A percentile compares a stretch with the other conserved stretches of the same genome.
Evolutionary conservation across 2,113 vertebrate genomes (phyloP).

Genomic region (Stegastes partitus): DNA sequence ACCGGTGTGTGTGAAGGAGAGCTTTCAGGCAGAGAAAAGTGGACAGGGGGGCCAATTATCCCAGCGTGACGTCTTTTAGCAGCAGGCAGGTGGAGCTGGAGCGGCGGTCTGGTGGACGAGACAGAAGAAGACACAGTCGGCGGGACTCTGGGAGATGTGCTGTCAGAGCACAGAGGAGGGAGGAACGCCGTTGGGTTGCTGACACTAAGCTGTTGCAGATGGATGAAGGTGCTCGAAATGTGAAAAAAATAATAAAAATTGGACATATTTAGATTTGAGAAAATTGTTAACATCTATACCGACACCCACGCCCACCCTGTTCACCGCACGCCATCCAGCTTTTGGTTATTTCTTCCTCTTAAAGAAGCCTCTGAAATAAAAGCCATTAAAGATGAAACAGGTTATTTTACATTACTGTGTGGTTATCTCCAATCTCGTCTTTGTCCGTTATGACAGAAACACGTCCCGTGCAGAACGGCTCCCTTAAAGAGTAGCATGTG

Average conservation of each 20-base stretch:
- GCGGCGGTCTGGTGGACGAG: constrained; percentile 53
- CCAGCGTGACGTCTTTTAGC: constrained; percentile 70
- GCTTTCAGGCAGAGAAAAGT: constrained; percentile 64
- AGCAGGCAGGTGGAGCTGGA: constrained; percentile 50
- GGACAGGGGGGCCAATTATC: constrained; percentile 79
- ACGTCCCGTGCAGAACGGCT: constrained; percentile 30
- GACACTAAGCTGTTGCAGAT: constrained; percentile 15
- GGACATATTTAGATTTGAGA: neutral
- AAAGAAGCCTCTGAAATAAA: constrained; percentile 4
- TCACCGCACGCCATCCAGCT: constrained; percentile 28
- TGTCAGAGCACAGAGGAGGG: constrained; percentile 37
- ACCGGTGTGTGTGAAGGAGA: constrained; percentile 33
- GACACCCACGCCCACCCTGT: neutral
- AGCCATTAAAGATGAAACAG: constrained; percentile 48
- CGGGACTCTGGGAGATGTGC: constrained; percentile 56
- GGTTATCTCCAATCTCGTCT: constrained; percentile 44
- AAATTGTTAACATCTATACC: constrained; percentile 4
- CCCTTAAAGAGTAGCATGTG: constrained; percentile 71
- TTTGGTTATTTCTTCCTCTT: constrained; percentile 26
- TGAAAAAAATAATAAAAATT: constrained; percentile 15
- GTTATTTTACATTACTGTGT: constrained; percentile 52
- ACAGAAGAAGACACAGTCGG: constrained; percentile 59
- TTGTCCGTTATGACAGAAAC: constrained; percentile 62
- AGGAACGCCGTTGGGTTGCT: constrained; percentile 30
- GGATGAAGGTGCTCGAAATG: constrained; percentile 24